Evolutionary conservation across 2,797 vertebrate genomes (phyloP).

Genomic region (Scarus forsteni): DNA sequence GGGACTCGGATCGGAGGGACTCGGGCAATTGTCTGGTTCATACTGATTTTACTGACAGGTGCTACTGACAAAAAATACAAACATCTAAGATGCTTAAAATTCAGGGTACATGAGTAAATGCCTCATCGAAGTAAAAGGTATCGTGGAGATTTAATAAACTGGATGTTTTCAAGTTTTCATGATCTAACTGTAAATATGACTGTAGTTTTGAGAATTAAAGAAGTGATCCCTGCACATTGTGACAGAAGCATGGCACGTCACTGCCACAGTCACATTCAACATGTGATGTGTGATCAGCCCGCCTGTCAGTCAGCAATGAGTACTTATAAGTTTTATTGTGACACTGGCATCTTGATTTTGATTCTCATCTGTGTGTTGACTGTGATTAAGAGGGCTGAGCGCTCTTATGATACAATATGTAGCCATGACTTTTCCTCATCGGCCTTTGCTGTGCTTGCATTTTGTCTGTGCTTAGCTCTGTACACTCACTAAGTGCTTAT

Average conservation of each 20-base stretch:
- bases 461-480: constrained; percentile 12
- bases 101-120: no score
- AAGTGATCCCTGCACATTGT: neutral
- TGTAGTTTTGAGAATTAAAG: neutral
- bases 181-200: no score
- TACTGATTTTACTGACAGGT: no score
- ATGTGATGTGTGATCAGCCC: neutral
- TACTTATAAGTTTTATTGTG: constrained; percentile 2
- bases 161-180: no score
- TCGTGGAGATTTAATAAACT: no score
- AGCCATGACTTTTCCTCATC: constrained; percentile 16
- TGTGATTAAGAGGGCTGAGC: neutral
- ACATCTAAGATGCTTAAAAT: no score
- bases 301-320: constrained; percentile 8
- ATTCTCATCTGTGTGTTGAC: neutral
- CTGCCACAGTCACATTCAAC: constrained; percentile 11
- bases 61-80: no score
- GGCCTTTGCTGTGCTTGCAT: constrained; percentile 39
- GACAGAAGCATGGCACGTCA: constrained; percentile 8
- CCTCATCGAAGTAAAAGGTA: no score
- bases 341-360: constrained; percentile 6
- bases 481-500: neutral
- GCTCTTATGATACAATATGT: neutral
- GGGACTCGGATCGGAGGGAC: no score
- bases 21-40: no score